phyloP scores from a whole-genome alignment of 2,113 vertebrate species.

The human region DNA sequence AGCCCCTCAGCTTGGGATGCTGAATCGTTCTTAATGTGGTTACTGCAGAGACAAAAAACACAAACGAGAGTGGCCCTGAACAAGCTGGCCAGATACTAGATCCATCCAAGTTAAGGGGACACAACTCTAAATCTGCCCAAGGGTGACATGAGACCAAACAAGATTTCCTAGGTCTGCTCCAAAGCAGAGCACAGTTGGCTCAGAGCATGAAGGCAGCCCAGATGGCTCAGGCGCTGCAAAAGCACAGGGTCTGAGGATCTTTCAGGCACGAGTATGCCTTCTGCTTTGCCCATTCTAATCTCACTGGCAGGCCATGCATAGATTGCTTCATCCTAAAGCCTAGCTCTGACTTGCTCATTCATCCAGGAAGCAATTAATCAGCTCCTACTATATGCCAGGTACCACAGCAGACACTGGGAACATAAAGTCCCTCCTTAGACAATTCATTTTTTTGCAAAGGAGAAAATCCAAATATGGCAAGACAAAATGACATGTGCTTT shows the following conservation, averaged over 20 bases:
- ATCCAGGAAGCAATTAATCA: not conserved
- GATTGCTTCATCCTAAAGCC: no score
- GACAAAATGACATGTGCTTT: accelerated
- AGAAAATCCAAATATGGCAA: not conserved
- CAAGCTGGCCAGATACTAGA: not conserved
- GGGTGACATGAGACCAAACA: not conserved
- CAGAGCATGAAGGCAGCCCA: not conserved
- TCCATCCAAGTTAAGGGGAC: not conserved
- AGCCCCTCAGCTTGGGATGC: not conserved
- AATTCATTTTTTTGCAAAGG: not conserved
- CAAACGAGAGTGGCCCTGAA: not conserved
- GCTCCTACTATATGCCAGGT: not conserved
- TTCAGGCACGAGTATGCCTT: not conserved
- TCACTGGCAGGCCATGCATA: not conserved
- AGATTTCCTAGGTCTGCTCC: not conserved
- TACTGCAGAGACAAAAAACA: not conserved
- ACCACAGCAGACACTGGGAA: not conserved
- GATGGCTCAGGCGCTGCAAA: no score
- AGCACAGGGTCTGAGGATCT: not conserved
- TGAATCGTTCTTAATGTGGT: not conserved
- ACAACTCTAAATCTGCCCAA: not conserved
- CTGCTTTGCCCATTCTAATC: not conserved
- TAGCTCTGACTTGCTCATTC: not conserved
- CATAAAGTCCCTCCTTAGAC: not conserved
- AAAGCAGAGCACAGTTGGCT: not conserved